Evolutionary conservation across 1,140 invertebrate species (phyloP), one percentile per base, ranked within the genome.

Genomic region (Ceratina australensis): DNA sequence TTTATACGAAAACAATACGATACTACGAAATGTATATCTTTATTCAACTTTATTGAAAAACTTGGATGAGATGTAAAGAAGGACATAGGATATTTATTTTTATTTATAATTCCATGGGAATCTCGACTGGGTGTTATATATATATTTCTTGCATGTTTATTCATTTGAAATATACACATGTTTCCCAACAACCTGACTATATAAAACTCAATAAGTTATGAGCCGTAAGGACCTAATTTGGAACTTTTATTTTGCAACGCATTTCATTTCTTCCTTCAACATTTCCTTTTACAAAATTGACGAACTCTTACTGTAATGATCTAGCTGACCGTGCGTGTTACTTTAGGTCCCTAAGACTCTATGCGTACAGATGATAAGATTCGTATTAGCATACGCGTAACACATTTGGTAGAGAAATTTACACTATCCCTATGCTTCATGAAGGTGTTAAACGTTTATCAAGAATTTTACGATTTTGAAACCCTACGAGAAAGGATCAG

Each of bases 71-170:
- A 84, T 85, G 81, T 88, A 83, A 86, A 84, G 79, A 88, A 89
- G 88, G 89, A 89, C 85, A 81, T 80, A 88, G 88, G 88, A 90
- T 90, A 83, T 86, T 87, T 84, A 87, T 89, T 83, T 89, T 89
- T 89, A 88, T 42, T 90, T 89, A 81, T 86, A 83, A 82, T 84
- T 86, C 81, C 84, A 85, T 86, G 79, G 88, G 88, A 87, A 87
- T 87, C 89, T 89, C 87, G 84, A 88, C 77, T 86, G 83, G 87
- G 87, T 89, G 80, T 81, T 54, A 54, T 68, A 47, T 80, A 76
- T 78, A 78, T 81, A 78, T 85, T 81, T 83, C 72, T 84, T 84
- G 83, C 65, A 79, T 68, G 86, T 87, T 86, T 88, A 84, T 87
- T 87, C 69, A 63, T 84, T 83, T 73, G 84, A 89, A 84, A 71